Evolutionary conservation across 2,888 invertebrate genomes (phyloP).

Genomic region (Anarsia innoxiella): DNA sequence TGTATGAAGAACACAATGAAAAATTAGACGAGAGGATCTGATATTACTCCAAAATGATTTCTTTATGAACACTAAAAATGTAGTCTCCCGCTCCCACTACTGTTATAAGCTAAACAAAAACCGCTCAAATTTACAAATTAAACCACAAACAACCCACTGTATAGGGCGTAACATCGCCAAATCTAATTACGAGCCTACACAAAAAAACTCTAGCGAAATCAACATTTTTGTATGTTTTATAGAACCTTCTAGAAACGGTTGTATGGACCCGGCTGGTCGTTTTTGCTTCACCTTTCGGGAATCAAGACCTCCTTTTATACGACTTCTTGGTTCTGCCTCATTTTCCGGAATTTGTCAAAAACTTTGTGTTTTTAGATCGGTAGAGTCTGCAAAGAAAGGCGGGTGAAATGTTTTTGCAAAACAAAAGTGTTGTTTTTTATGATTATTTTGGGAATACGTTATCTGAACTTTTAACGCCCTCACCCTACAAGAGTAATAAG

Average conservation of each 20-base stretch:
- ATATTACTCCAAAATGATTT: too few species aligned
- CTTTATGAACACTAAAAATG: too few species aligned
- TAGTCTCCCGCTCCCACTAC: too few species aligned
- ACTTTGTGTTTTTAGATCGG: background rate
- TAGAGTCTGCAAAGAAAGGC: slow-evolving; percentile 2
- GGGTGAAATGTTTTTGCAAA: too few species aligned
- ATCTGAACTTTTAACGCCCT: too few species aligned
- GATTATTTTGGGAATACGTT: too few species aligned
- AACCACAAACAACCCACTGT: slow-evolving; percentile 30
- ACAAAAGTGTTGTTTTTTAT: too few species aligned
- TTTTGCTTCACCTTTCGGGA: slow-evolving; percentile 10
- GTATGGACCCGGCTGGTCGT: slow-evolving; percentile 29
- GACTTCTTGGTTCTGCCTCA: slow-evolving; percentile 1
- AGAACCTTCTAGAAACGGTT: slow-evolving; percentile 27
- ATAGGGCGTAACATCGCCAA: slow-evolving; percentile 62
- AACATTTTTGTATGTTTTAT: slow-evolving; percentile 54
- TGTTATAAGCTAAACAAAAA: too few species aligned
- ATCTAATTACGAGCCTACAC: slow-evolving; percentile 66
- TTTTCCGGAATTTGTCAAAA: slow-evolving; percentile 6
- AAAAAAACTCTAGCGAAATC: slow-evolving; percentile 45
- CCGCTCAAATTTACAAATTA: slow-evolving; percentile 20
- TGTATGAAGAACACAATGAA: too few species aligned
- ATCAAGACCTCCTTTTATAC: slow-evolving; percentile 7
- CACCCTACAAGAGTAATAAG: too few species aligned
- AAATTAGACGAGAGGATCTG: too few species aligned